These are phyloP conservation scores for Ambastaia sidthimunki DNA, from an alignment of 2,797 vertebrate genomes.

Conservation along the genomic window DNA sequence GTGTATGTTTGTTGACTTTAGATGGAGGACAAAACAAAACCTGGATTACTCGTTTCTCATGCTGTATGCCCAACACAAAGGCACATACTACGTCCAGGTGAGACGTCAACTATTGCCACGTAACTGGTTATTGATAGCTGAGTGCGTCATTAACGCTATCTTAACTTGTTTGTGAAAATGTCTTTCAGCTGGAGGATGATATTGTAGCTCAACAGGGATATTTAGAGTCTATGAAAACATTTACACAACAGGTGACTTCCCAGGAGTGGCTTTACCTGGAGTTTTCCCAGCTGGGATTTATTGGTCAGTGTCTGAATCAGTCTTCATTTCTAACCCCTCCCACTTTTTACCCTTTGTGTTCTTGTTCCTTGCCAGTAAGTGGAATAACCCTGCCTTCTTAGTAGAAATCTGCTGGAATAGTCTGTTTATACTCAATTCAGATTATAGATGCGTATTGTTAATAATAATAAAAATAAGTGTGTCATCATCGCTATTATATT, in stretches of 20 bases:
- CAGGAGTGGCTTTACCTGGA: conserved; percentile 85
- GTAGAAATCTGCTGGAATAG: too few species aligned
- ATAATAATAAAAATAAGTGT: too few species aligned
- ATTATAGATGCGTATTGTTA: too few species aligned
- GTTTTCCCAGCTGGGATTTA: conserved; percentile 91
- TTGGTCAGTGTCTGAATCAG: conserved; percentile 77
- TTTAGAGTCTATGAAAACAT: conserved; percentile 76
- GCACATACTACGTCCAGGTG: conserved; percentile 91
- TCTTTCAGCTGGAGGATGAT: conserved; percentile 87
- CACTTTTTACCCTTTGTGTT: neutral
- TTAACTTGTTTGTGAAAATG: conserved; percentile 16
- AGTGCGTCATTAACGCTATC: conserved; percentile 7
- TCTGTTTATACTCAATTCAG: too few species aligned
- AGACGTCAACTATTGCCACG: neutral
- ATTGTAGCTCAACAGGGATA: conserved; percentile 83
- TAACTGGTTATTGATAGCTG: neutral
- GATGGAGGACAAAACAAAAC: conserved; percentile 89
- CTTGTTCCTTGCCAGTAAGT: neutral
- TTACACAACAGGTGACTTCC: conserved; percentile 65
- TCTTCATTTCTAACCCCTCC: neutral
- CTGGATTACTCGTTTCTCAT: conserved; percentile 93
- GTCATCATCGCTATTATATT: too few species aligned
- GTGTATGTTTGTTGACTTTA: conserved; percentile 61
- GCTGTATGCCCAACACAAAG: conserved; percentile 88
- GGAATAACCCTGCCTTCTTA: too few species aligned